Conservation (phyloP, 2,888 invertebrate genomes). For the Crossocerus cetratus region DNA sequence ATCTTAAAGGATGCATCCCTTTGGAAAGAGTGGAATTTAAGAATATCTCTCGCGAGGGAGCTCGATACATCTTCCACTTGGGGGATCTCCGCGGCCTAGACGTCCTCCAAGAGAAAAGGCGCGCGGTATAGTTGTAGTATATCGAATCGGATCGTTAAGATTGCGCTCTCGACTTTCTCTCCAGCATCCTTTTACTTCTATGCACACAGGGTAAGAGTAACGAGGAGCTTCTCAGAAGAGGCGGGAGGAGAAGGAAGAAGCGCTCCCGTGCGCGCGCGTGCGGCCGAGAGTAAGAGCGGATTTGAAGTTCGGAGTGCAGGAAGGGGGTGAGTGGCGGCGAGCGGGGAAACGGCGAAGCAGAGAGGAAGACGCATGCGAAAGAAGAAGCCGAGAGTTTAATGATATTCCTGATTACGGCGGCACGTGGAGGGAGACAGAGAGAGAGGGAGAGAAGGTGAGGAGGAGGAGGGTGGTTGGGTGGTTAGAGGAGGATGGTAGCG, state of each 20-base stretch:
- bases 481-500: neutral
- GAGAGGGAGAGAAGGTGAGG: conserved; percentile 24
- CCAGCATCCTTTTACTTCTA: conserved; percentile 49
- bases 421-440: conserved; percentile 68
- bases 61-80: conserved; percentile 21
- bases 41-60: conserved; percentile 10
- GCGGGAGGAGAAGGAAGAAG: conserved; percentile 13
- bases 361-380: conserved; percentile 60
- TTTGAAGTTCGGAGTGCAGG: neutral
- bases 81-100: conserved; percentile 35
- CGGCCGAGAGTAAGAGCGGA: neutral
- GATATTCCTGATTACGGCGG: conserved; percentile 77
- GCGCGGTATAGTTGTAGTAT: conserved; percentile 12
- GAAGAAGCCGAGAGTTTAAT: conserved; percentile 75
- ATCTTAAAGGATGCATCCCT: too few relatives aligned
- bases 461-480: neutral
- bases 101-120: conserved; percentile 24
- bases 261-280: neutral
- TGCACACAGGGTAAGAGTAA: conserved; percentile 57
- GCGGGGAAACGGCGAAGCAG: conserved; percentile 25
- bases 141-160: conserved; percentile 59
- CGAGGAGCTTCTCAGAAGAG: conserved; percentile 61
- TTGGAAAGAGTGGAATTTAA: neutral
- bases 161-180: conserved; percentile 56
- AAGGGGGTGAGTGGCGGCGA: conserved; percentile 31